A percentile compares a stretch with the other conserved stretches of the same genome.
These are phyloP conservation scores for Euclidia mi DNA, from an alignment of 2,888 invertebrate species.

Conservation along the genomic window DNA sequence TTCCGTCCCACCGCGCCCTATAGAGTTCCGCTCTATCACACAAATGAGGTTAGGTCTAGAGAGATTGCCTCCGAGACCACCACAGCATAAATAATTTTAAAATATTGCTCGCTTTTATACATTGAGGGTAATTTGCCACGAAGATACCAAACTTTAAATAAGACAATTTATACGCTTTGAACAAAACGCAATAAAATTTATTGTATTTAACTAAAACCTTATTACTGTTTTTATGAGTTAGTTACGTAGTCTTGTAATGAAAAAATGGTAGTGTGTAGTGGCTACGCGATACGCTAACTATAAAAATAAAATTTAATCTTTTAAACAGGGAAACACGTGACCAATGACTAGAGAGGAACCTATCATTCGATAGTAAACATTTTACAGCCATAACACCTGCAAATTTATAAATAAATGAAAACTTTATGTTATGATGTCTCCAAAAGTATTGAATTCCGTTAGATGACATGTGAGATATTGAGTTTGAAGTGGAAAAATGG, in stretches of 20 bases:
- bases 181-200: too few species aligned
- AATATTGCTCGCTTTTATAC: conserved; percentile 30
- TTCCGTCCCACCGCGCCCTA: conserved; percentile 21
- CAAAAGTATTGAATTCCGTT: too few species aligned
- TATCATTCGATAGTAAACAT: conserved; percentile 5
- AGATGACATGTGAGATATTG: too few species aligned
- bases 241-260: conserved; percentile 21
- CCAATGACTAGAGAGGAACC: conserved; percentile 7
- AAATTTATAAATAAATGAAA: too few species aligned
- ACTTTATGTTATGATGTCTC: too few species aligned
- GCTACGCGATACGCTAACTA: background rate
- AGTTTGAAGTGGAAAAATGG: too few species aligned
- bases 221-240: too few species aligned
- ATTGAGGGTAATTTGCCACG: conserved; percentile 26
- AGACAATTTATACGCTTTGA: too few species aligned
- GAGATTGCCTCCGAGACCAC: conserved; percentile 62
- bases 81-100: conserved; percentile 37
- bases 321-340: too few species aligned
- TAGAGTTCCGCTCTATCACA: conserved; percentile 46
- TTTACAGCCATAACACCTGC: too few species aligned
- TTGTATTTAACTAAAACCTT: too few species aligned
- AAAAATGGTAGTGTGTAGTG: conserved; percentile 36
- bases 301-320: too few species aligned
- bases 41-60: conserved; percentile 52
- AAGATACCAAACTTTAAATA: conserved; percentile 22